Base-by-base conservation (phyloP, 2,888 invertebrate species). In the Aricia artaxerxes region DNA sequence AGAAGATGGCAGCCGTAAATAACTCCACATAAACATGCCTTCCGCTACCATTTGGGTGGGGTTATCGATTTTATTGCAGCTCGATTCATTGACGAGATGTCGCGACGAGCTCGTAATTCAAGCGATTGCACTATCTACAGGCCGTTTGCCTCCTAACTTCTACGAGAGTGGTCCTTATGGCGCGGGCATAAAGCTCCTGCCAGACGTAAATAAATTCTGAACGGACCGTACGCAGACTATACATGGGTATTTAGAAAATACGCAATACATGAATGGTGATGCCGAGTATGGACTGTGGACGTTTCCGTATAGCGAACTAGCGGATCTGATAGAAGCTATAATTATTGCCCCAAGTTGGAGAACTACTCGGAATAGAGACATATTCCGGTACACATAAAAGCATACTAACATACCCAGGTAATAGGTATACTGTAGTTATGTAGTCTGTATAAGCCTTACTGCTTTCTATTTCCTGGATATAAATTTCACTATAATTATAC, bases 41-140 rank as follows among this genome's bases (percentile, higher is more conserved):
- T 53, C 49, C 53, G 69, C 31, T 69, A 57, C 76, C 35, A 76
- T 53, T 76, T 11, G 76, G 76, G 76, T 76, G 76, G 76, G 76
- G 76, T 76, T 76, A 76, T 76, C 76, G 76, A 57, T 76, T 73
- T 73, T 73, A 73, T 73, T 76, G 76, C 76, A 44, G 44, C 31
- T 75, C 76, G 75, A 75, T 75, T 76, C 76, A 76, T 53, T 53
- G 76, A 53, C 53, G 24, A 75, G 24, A 31, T 31, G 76, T 35
- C 53, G 31, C 53, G 76, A 31, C 76, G 76, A 6, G 53, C 76
- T 76, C 76, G 76, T 76, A 76, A 76, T 35, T 76, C 76, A 6
- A 49, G 49, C 73, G 40, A 73, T n/a, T 73, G 75, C 53, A 35
- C 73, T 49, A 49, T 44, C 49, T 24, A 73, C 75, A 4, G 16